Evolutionary conservation across 2,113 vertebrate species (phyloP).

Genomic region (Callospermophilus lateralis): DNA sequence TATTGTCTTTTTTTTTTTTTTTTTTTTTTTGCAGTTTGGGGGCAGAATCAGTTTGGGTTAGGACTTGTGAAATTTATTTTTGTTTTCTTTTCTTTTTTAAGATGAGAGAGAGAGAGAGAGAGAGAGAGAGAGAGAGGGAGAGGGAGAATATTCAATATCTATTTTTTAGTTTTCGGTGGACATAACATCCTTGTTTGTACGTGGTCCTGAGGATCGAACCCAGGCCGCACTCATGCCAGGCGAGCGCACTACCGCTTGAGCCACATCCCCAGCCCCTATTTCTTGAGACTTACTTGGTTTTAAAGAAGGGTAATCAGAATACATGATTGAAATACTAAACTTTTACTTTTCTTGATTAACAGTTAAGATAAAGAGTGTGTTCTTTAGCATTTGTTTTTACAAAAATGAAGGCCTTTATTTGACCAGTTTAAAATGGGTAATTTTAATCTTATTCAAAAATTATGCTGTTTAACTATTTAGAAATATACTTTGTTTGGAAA

Average conservation of each 20-base stretch:
- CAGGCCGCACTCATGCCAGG: too few relatives aligned
- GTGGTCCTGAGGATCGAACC: too few relatives aligned
- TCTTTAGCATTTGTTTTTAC: neutral
- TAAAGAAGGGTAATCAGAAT: constrained; percentile 26
- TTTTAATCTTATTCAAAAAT: neutral
- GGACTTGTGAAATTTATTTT: neutral
- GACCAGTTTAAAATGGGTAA: neutral
- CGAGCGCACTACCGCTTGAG: too few relatives aligned
- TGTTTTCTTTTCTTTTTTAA: too few relatives aligned
- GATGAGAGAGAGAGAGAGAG: too few relatives aligned
- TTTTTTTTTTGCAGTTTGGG: neutral
- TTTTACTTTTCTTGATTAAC: neutral
- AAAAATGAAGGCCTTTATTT: constrained; percentile 34
- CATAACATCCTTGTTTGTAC: too few relatives aligned
- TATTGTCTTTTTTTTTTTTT: neutral
- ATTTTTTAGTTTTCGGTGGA: too few relatives aligned
- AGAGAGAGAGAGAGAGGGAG: too few relatives aligned
- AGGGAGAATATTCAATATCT: too few relatives aligned
- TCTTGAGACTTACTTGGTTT: neutral
- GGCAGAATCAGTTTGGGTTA: neutral
- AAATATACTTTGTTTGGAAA: neutral
- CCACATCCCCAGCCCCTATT: neutral
- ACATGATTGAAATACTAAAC: neutral
- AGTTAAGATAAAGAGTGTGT: neutral
- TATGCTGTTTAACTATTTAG: neutral